phyloP scores from a whole-genome alignment of 2,113 vertebrate species.

The Tauraco erythrolophus region DNA sequence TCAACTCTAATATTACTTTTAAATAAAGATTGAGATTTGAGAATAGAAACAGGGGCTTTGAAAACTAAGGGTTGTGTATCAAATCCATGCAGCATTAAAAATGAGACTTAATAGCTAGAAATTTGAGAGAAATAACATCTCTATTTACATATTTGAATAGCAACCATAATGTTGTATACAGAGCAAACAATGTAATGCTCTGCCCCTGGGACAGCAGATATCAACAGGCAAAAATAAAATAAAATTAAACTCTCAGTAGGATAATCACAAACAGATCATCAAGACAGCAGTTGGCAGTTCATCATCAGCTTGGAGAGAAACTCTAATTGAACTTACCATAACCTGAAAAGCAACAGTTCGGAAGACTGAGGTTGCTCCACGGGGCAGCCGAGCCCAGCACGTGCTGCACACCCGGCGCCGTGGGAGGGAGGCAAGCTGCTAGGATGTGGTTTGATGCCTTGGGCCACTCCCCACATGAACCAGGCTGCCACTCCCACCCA shows the following conservation, averaged over 20 bases:
- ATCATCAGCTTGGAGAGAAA: background rate
- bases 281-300: background rate
- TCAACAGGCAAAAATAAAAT: background rate
- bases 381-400: accelerated
- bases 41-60: background rate
- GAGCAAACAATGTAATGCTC: background rate
- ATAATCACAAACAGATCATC: conserved; percentile 14
- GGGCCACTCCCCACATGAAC: accelerated
- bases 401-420: accelerated
- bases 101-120: background rate
- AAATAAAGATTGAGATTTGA: background rate
- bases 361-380: background rate
- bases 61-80: background rate
- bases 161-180: background rate
- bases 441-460: accelerated
- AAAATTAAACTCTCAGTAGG: background rate
- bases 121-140: background rate
- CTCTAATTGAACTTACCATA: background rate
- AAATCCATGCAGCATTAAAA: background rate
- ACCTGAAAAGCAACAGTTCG: background rate
- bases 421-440: background rate
- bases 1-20: background rate
- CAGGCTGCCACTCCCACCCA: accelerated
- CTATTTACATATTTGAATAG: background rate
- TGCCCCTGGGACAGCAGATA: background rate